Base-by-base conservation (phyloP, 1,140 invertebrate species). In the Mycetomoellerius zeteki region DNA sequence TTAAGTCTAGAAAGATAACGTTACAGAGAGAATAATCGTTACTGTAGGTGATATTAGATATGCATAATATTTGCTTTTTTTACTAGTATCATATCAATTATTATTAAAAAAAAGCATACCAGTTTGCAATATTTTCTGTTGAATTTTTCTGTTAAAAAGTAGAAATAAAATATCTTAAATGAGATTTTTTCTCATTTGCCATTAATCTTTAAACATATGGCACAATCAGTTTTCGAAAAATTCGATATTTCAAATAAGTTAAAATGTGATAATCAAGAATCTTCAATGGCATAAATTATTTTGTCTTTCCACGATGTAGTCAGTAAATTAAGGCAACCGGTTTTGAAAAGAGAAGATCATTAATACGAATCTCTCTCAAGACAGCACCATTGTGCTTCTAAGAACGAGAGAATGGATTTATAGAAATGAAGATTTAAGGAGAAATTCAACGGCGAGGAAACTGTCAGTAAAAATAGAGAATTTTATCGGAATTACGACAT, bases 281-380 rank as follows among this genome's bases (percentile, higher is more conserved):
- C 64, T 88, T 88, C 62, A 87, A 85, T 71, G 58, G 77, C 71
- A 73, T 85, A 62, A 89, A 88, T 75, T 84, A 75, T 78, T 88
- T 62, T 19, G 19, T 19, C 54, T 54, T 56, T 60, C 71, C 87
- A 30, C 52, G 64, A 37, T 67, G 27, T 30, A 67, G 43, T 52
- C 56, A n/a, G 30, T 65, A 71, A 77, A 86, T 88, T 54, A 60
- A 88, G 56, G 24, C 43, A 50, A 58, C 27, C 33, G 67, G 50
- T 76, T 50, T 54, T 60, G 30, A 86, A 65, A 86, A 65, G 78
- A 37, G 58, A 73, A 56, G 85, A 90, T 92, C 89, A 91, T 93
- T 93, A 92, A 93, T 92, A 91, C 90, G 90, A 91, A 92, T 90
- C 85, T 88, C 77, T 81, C 80, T 60, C 75, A 54, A 73, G 78